phyloP scores from a whole-genome alignment of 2,888 invertebrate genomes.

The Quadroppia sp. region DNA sequence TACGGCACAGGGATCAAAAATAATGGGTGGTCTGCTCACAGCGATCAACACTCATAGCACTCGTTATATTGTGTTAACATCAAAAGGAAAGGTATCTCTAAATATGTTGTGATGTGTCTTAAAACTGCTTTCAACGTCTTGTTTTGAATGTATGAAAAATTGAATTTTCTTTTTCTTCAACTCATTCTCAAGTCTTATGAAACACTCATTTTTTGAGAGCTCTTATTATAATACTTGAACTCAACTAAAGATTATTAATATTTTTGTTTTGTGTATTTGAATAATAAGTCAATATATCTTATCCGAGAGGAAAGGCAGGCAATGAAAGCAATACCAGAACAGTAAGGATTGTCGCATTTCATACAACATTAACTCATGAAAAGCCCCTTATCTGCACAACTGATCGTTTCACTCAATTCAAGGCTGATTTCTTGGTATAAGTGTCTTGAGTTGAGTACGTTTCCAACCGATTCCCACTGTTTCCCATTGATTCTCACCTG shows the following conservation, averaged over 20 bases:
- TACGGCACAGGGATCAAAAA: background rate
- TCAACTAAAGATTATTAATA: background rate
- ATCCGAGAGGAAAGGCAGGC: background rate
- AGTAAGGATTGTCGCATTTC: conserved; percentile 21
- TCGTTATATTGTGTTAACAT: conserved; percentile 11
- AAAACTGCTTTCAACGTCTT: conserved; percentile 32
- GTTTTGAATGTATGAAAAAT: conserved; percentile 28
- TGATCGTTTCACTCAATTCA: background rate
- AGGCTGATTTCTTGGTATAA: conserved; percentile 23
- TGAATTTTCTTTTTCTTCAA: background rate
- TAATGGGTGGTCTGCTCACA: conserved; percentile 32
- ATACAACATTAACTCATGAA: conserved; percentile 17
- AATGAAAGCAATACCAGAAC: background rate
- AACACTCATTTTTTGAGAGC: background rate
- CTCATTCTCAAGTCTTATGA: conserved; percentile 7
- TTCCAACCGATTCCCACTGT: conserved; percentile 28
- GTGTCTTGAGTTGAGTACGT: background rate
- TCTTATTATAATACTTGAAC: background rate
- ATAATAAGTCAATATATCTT: background rate
- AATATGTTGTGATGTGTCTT: conserved; percentile 24
- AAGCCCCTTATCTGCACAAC: background rate
- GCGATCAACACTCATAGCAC: conserved; percentile 9
- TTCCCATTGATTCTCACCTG: conserved; percentile 29
- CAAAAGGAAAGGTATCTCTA: background rate
- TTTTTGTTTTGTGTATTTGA: conserved; percentile 8